Evolutionary conservation across 2,797 vertebrate genomes (phyloP).

Genomic region (Acrossocheilus fasciatus): DNA sequence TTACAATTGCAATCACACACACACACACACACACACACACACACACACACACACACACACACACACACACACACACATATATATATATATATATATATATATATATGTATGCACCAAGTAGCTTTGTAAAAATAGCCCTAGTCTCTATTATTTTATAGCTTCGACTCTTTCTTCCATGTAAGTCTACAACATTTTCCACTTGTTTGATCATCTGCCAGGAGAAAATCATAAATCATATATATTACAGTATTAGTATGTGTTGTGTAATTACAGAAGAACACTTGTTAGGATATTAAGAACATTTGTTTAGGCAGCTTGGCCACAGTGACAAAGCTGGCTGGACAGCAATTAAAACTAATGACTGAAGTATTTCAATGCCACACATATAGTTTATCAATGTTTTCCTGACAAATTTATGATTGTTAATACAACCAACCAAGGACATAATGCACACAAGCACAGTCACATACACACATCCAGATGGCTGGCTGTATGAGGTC

Average conservation of each 20-base stretch:
- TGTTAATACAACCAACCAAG: constrained; percentile 21
- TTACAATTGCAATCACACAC: too few species aligned
- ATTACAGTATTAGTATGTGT: neutral
- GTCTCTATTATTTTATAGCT: neutral
- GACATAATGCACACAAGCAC: neutral
- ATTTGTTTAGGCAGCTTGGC: neutral
- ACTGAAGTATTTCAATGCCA: neutral
- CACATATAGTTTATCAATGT: constrained; percentile 5
- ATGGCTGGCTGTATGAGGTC: constrained; percentile 18
- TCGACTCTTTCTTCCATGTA: neutral
- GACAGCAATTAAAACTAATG: neutral
- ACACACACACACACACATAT: too few species aligned
- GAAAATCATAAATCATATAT: constrained; percentile 2
- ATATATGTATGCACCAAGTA: neutral
- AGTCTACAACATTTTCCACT: neutral
- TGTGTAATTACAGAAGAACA: neutral
- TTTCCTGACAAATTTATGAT: constrained; percentile 29
- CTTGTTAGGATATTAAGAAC: neutral
- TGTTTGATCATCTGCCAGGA: neutral
- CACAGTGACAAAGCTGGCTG: neutral
- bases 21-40: too few species aligned
- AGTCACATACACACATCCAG: constrained; percentile 11
- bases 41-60: too few species aligned
- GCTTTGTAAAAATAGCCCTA: neutral
- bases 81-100: too few species aligned